These are phyloP conservation scores for Agrilus biguttatus DNA, from an alignment of 2,888 invertebrate genomes.

Conservation along the genomic window DNA sequence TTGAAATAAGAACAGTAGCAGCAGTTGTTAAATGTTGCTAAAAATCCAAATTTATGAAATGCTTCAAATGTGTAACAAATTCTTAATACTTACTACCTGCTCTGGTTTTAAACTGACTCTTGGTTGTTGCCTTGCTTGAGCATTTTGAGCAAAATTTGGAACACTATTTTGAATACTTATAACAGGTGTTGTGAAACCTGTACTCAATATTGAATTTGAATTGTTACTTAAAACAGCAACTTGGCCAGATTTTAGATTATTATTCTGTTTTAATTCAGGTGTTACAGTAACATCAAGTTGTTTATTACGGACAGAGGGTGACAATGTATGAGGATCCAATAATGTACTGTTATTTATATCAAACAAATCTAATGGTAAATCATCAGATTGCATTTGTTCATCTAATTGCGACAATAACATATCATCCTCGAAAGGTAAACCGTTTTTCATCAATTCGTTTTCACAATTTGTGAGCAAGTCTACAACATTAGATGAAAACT, in stretches of 20 bases:
- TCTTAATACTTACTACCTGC: constrained; percentile 2
- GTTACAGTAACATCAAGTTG: not conserved
- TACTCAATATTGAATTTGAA: not conserved
- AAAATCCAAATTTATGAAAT: constrained; percentile 1
- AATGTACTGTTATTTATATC: constrained; percentile 20
- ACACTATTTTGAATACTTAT: constrained; percentile 8
- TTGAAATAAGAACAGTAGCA: constrained; percentile 23
- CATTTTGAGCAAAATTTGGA: not conserved
- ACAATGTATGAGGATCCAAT: constrained; percentile 16
- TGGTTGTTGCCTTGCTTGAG: constrained; percentile 2
- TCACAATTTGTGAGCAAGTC: constrained; percentile 54
- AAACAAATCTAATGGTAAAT: constrained; percentile 32
- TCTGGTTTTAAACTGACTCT: constrained; percentile 7
- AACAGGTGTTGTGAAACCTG: not conserved
- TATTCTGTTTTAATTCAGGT: not conserved
- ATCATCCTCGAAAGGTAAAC: constrained; percentile 35
- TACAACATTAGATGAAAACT: constrained; percentile 25
- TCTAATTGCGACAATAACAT: constrained; percentile 34
- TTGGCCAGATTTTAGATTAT: not conserved
- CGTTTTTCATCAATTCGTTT: constrained; percentile 43
- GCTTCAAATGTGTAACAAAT: too few species aligned
- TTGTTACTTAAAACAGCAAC: not conserved
- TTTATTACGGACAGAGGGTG: constrained; percentile 10
- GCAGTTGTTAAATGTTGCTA: constrained; percentile 14
- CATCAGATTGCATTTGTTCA: constrained; percentile 33